phyloP scores from a whole-genome alignment of 2,113 vertebrate species.

The Chionis minor region DNA sequence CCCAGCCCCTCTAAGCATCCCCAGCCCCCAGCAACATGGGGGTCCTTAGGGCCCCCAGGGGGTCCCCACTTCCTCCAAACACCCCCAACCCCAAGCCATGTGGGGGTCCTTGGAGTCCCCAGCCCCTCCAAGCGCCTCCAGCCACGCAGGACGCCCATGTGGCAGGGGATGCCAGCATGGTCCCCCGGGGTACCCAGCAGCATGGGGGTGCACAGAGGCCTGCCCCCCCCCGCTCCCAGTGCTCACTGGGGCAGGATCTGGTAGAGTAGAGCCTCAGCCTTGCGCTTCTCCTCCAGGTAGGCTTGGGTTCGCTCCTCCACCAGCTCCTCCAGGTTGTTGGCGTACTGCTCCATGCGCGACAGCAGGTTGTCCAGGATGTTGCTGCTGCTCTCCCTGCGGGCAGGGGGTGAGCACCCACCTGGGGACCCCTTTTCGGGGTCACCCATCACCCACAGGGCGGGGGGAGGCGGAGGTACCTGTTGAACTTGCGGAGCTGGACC shows the following conservation, averaged over 20 bases:
- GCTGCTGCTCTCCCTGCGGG: constrained; percentile 82
- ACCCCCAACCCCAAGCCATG: fast-evolving
- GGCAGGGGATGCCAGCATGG: neutral
- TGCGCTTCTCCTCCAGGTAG: constrained; percentile 94
- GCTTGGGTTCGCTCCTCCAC: constrained; percentile 94
- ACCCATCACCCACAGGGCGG: fast-evolving
- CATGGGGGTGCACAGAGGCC: too few species aligned
- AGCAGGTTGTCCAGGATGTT: constrained; percentile 95
- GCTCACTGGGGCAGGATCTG: constrained; percentile 96
- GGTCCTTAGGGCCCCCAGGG: neutral
- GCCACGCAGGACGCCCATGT: neutral
- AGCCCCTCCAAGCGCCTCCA: neutral
- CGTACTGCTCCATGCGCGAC: constrained; percentile 94
- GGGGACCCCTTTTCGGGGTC: fast-evolving
- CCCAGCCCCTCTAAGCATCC: neutral
- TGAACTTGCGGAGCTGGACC: constrained; percentile 84
- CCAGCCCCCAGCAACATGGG: neutral
- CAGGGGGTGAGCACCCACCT: neutral
- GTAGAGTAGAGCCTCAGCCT: constrained; percentile 91
- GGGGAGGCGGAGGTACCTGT: constrained; percentile 74
- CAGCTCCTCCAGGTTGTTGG: constrained; percentile 95
- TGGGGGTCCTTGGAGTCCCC: neutral
- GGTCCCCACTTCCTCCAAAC: neutral
- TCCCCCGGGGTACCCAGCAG: too few species aligned
- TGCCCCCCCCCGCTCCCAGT: fast-evolving